Base-by-base conservation (phyloP, 2,888 invertebrate genomes). In the Leucoma salicis region DNA sequence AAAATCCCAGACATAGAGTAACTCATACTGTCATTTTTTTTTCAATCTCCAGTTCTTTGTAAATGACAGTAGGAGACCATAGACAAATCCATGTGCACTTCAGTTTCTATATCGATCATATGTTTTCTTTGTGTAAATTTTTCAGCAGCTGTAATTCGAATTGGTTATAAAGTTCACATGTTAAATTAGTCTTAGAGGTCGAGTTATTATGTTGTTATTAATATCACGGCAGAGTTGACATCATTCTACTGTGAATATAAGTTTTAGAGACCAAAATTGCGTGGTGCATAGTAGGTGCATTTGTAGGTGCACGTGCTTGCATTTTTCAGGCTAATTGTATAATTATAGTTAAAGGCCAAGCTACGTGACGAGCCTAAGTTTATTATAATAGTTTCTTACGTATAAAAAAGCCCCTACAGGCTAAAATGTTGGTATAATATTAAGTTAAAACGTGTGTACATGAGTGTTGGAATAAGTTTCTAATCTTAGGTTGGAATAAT, bases 61-160 rank as follows among this genome's bases (percentile, higher is more conserved):
- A 47, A 44, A 53, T 74, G 71, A 74, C 72, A 66, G 70, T 42
- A 63, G 75, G 66, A 66, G 69, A 61, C 71, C 81, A 83, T 80
- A 82, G 84, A 86, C 76, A 72, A 82, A 48, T 79, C 78, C 88
- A 87, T 88, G 87, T 89, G 88, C 88, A 87, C 78, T 83, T 83
- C 78, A 82, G 75, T 74, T 81, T 79, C 87, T 80, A n/a, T n/a
- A 89, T 89, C 89, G 89, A 89, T 89, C 89, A 89, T 88, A 89
- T 89, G 89, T 89, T 89, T 89, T 89, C 89, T 88, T 89, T 88
- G 88, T 89, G 84, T 86, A 83, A 82, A 80, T 86, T 85, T 86
- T 83, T 86, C 84, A 86, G 86, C 84, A 81, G 82, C 85, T 86
- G 84, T 82, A 80, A 82, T 85, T 87, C 84, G 82, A 87, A 86